Conservation (phyloP, 2,888 invertebrate species). For the Diogma glabrata region DNA sequence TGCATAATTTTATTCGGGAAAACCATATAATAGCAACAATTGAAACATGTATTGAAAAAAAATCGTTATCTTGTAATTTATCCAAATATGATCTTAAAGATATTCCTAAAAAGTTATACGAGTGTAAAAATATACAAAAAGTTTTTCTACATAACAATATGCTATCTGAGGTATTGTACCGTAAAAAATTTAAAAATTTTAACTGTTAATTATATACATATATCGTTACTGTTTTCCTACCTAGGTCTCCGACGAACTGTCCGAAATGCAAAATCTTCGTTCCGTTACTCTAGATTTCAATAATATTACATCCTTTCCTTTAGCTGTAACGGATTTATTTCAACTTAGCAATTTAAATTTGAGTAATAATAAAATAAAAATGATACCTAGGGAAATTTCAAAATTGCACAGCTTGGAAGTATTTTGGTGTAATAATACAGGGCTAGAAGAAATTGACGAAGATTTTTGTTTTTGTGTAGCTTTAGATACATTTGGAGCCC, state of each 20-base stretch:
- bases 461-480: conserved; percentile 48
- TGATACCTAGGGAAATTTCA: conserved; percentile 47
- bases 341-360: conserved; percentile 50
- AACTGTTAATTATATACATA: neutral
- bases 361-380: conserved; percentile 51
- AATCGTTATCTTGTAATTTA: conserved; percentile 46
- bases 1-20: conserved; percentile 56
- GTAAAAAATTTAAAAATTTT: neutral
- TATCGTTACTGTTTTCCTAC: conserved; percentile 8
- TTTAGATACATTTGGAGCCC: conserved; percentile 53
- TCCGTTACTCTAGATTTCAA: conserved; percentile 55
- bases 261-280: conserved; percentile 45
- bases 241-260: conserved; percentile 39
- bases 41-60: conserved; percentile 48
- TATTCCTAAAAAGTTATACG: conserved; percentile 45
- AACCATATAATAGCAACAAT: conserved; percentile 55
- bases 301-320: conserved; percentile 45
- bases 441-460: conserved; percentile 43
- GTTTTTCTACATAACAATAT: conserved; percentile 53
- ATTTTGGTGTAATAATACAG: conserved; percentile 54
- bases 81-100: conserved; percentile 51
- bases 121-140: conserved; percentile 45
- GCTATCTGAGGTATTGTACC: conserved; percentile 37
- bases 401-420: conserved; percentile 47
- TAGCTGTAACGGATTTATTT: conserved; percentile 45